Conservation (phyloP, 2,888 invertebrate species). For the Idaea straminata region DNA sequence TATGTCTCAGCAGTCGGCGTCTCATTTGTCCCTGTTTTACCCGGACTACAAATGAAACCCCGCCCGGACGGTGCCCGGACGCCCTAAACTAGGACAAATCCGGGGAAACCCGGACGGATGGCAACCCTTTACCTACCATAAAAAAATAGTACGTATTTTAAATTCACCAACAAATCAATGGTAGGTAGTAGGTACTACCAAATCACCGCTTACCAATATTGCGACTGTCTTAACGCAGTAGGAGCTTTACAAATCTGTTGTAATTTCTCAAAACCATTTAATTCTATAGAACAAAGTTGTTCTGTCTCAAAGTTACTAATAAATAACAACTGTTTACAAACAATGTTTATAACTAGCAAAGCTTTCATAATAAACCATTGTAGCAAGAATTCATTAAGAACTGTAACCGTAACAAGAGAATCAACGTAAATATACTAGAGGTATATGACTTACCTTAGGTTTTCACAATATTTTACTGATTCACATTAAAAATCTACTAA, state of each 20-base stretch:
- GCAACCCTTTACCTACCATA: no score
- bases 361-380: constrained; percentile 18
- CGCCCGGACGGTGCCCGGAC: no score
- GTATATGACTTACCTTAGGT: constrained; percentile 42
- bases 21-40: no score
- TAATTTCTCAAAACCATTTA: neutral
- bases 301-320: neutral
- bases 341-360: constrained; percentile 9
- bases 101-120: no score
- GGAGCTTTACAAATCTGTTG: neutral
- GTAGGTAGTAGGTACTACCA: no score
- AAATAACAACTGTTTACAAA: neutral
- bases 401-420: constrained; percentile 18
- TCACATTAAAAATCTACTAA: constrained; percentile 11
- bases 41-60: no score
- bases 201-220: neutral
- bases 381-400: constrained; percentile 25
- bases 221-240: neutral
- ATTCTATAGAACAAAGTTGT: neutral
- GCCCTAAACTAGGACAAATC: no score
- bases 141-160: no score
- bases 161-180: no score
- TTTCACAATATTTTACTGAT: constrained; percentile 23
- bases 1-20: no score
- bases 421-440: constrained; percentile 20